These are phyloP conservation scores for Campylomormyrus tamandua DNA, from an alignment of 2,113 vertebrate species.

Conservation along the genomic window DNA sequence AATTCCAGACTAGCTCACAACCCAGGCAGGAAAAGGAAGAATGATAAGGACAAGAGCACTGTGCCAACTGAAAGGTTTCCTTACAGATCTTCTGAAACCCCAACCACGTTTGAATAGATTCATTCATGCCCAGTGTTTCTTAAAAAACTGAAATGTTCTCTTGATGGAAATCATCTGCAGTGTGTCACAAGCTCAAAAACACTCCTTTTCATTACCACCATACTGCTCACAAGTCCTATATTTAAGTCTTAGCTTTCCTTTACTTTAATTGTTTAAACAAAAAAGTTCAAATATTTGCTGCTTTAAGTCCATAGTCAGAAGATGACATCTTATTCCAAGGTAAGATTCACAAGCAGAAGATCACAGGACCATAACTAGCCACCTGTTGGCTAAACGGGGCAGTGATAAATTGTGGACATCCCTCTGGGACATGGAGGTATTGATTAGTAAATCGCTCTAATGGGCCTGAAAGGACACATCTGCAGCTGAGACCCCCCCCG, in stretches of 20 bases:
- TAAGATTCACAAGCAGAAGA: background rate
- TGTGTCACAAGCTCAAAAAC: background rate
- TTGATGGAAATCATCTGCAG: background rate
- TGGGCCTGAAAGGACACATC: background rate
- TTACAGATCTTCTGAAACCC: background rate
- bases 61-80: background rate
- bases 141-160: background rate
- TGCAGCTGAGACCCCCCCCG: slow-evolving; percentile 18
- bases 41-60: background rate
- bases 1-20: background rate
- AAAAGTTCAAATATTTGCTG: background rate
- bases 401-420: background rate
- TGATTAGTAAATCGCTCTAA: slow-evolving; percentile 13
- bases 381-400: background rate
- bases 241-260: background rate
- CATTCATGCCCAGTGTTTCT: background rate
- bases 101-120: background rate
- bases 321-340: background rate
- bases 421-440: slow-evolving; percentile 1
- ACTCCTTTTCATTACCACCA: background rate
- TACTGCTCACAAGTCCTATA: background rate
- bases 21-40: background rate
- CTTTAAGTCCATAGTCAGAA: background rate
- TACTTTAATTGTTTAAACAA: background rate
- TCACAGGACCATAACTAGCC: background rate